Conservation (phyloP, 2,888 invertebrate genomes). For the Protonemura montana region DNA sequence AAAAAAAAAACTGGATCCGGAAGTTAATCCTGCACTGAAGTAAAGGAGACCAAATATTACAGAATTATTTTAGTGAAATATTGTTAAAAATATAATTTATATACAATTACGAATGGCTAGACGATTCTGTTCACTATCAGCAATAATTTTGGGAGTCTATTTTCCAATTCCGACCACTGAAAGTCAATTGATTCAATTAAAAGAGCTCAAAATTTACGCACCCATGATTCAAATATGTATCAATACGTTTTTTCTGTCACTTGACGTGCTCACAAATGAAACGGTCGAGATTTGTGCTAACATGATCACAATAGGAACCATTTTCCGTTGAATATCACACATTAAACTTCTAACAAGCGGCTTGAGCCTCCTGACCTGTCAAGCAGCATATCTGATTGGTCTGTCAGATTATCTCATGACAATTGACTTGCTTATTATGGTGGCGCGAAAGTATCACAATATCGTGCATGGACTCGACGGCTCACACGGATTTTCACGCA, state of each 20-base stretch:
- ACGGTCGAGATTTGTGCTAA: constrained; percentile 14
- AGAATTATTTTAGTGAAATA: no score
- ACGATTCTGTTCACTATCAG: no score
- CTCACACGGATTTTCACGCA: background rate
- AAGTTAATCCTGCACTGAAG: constrained; percentile 23
- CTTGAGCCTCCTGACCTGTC: constrained; percentile 10
- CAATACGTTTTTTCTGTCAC: background rate
- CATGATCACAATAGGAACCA: constrained; percentile 21
- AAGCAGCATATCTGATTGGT: background rate
- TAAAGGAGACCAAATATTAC: background rate
- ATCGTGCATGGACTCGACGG: background rate
- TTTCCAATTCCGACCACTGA: no score
- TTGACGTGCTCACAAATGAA: constrained; percentile 25
- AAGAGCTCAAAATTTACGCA: background rate
- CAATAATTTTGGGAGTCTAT: no score
- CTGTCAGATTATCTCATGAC: constrained; percentile 10
- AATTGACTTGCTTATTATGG: background rate
- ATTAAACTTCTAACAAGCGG: constrained; percentile 23
- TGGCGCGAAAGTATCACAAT: background rate
- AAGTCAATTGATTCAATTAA: no score
- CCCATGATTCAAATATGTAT: constrained; percentile 10
- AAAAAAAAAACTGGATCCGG: constrained; percentile 25
- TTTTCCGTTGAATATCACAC: constrained; percentile 32
- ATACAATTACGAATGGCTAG: no score
- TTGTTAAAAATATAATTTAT: no score